Percentiles rank a stretch among this genome's conserved stretches.
Evolutionary conservation across 1,140 invertebrate species (phyloP).

Genomic region (Acromyrmex charruanus): DNA sequence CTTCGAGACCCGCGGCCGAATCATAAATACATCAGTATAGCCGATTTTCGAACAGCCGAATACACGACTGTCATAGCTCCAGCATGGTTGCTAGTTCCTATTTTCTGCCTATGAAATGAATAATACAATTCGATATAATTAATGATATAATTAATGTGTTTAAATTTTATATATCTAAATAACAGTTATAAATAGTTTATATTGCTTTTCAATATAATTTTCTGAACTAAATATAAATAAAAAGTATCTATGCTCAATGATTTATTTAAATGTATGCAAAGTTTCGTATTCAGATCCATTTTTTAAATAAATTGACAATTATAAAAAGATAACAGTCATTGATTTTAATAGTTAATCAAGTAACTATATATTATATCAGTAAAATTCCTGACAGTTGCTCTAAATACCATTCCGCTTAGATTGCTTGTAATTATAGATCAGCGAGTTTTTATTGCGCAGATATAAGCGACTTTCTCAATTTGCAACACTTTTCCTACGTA

Average conservation of each 20-base stretch:
- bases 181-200: background rate
- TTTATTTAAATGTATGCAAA: background rate
- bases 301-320: background rate
- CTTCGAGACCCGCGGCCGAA: slow-evolving; percentile 39
- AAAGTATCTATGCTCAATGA: background rate
- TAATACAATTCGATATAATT: background rate
- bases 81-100: background rate
- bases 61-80: background rate
- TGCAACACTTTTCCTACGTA: slow-evolving; percentile 68
- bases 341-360: background rate
- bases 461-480: slow-evolving; percentile 35
- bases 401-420: background rate
- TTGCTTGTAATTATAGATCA: slow-evolving; percentile 10
- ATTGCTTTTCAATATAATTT: background rate
- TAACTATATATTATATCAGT: background rate
- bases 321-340: background rate
- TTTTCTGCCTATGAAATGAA: slow-evolving; percentile 3
- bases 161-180: slow-evolving; percentile 14
- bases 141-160: background rate
- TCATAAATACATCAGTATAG: slow-evolving; percentile 55
- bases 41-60: background rate
- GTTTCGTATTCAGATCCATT: background rate
- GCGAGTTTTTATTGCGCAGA: slow-evolving; percentile 54
- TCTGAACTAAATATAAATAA: background rate
- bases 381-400: background rate